Evolutionary conservation across 1,140 invertebrate species (phyloP), one percentile per base, ranked within the genome.

Genomic region (Drosophila prosaltans): DNA sequence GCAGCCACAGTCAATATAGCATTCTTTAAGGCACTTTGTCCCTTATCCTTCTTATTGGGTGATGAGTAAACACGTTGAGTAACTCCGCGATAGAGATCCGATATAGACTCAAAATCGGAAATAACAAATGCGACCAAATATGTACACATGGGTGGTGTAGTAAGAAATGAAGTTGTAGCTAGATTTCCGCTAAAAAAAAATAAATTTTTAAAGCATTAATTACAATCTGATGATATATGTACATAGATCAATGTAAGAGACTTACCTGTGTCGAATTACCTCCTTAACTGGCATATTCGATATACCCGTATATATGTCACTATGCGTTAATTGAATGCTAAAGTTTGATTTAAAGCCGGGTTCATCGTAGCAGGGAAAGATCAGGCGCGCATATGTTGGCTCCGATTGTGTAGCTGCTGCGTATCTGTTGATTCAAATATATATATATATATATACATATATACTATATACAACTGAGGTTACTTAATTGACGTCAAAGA

Each of bases 311-410:
- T 95, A 93, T 7, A 92, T 89, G 2, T 63, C 78, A 2, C 93
- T 93, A 61, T 93, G 94, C 0, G 94, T 94, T 10, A 97, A 79
- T 0, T 91, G 92, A 1, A 97, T 92, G 10, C 89, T 93, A 79
- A 96, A 98, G 2, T 93, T 94, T 0, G 96, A 95, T 84, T 97
- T 97, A 73, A 96, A 95, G 11, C 93, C 93, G 0, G 98, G 98
- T 81, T 99, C 97, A 92, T 99, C 98, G 82, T 97, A 97, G 88
- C 97, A 98, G 0, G 97, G 97, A 85, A 98, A 98, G 2, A 96
- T 96, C 43, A 95, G 93, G 8, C 97, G 93, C 1, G 97, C 97
- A 91, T 95, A 95, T 0, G 95, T 96, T 0, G 97, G 94, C 83
- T 97, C 95, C 80, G 98, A 95, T 91, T 98, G 97, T 0, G 96